Percentiles rank a stretch among this genome's conserved stretches.
These are phyloP conservation scores for Aspiorhynchus laticeps DNA, from an alignment of 2,113 vertebrate genomes.

Conservation along the genomic window DNA sequence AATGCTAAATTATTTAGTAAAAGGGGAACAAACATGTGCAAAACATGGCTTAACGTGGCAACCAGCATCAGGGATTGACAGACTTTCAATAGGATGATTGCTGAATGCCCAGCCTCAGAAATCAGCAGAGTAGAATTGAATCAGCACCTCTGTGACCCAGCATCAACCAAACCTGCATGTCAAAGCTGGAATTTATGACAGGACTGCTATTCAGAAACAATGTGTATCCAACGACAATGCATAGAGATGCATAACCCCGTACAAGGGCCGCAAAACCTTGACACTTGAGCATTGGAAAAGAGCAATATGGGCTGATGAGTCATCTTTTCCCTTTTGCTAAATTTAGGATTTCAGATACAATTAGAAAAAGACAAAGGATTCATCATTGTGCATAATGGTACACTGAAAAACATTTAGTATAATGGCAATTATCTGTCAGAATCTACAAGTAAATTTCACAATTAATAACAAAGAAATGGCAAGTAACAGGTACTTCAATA, in stretches of 20 bases:
- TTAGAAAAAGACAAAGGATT: background rate
- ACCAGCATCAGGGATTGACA: background rate
- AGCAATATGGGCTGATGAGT: background rate
- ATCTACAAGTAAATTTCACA: no score
- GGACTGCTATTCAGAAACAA: background rate
- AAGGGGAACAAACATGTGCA: background rate
- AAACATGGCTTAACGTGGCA: background rate
- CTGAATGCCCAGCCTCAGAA: background rate
- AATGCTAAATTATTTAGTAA: background rate
- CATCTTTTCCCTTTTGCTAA: background rate
- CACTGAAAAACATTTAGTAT: background rate
- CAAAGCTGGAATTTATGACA: conserved; percentile 16
- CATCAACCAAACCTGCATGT: background rate
- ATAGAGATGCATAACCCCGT: background rate
- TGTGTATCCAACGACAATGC: background rate
- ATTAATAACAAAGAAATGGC: no score
- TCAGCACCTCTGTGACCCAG: conserved; percentile 2
- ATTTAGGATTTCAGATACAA: background rate
- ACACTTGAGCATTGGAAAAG: conserved; percentile 20
- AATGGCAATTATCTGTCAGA: no score
- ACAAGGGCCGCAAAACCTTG: background rate
- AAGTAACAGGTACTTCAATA: no score
- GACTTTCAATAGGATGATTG: background rate
- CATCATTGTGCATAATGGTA: background rate
- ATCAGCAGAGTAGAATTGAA: background rate